Conservation (phyloP, 2,888 invertebrate species). For the Scaptomyza parva region DNA sequence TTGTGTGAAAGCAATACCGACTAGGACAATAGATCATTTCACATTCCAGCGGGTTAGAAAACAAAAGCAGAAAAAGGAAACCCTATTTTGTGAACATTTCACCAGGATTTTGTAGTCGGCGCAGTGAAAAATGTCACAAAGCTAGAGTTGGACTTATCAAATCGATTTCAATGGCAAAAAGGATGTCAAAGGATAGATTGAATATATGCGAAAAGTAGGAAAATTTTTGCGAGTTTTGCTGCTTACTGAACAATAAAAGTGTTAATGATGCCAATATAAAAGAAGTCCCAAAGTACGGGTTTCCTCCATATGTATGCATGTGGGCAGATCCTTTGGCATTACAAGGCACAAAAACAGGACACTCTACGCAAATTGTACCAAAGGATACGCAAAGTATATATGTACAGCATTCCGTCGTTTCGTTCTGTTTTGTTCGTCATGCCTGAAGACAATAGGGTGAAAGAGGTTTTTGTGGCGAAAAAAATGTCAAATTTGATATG, state of each 20-base stretch:
- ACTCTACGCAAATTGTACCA: slow-evolving; percentile 61
- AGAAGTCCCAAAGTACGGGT: slow-evolving; percentile 33
- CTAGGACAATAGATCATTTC: slow-evolving; percentile 42
- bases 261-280: slow-evolving; percentile 78
- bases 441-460: slow-evolving; percentile 30
- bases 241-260: slow-evolving; percentile 64
- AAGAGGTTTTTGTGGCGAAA: slow-evolving; percentile 38
- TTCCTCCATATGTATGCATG: neutral
- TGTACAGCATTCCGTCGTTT: slow-evolving; percentile 47
- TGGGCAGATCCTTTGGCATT: slow-evolving; percentile 45
- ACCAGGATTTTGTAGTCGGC: slow-evolving; percentile 35
- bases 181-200: slow-evolving; percentile 44
- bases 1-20: slow-evolving; percentile 6
- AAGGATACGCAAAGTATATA: slow-evolving; percentile 61
- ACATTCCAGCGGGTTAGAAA: slow-evolving; percentile 10
- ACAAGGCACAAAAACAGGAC: slow-evolving; percentile 64
- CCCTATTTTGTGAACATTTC: slow-evolving; percentile 63
- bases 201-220: slow-evolving; percentile 19
- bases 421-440: slow-evolving; percentile 50
- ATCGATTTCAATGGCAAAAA: slow-evolving; percentile 58
- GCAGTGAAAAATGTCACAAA: slow-evolving; percentile 34
- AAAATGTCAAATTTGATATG: slow-evolving; percentile 45
- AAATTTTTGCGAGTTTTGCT: slow-evolving; percentile 13
- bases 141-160: slow-evolving; percentile 57
- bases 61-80: slow-evolving; percentile 41